These are phyloP conservation scores for Calameuta pallipes DNA, from an alignment of 2,888 invertebrate genomes.

Conservation along the genomic window DNA sequence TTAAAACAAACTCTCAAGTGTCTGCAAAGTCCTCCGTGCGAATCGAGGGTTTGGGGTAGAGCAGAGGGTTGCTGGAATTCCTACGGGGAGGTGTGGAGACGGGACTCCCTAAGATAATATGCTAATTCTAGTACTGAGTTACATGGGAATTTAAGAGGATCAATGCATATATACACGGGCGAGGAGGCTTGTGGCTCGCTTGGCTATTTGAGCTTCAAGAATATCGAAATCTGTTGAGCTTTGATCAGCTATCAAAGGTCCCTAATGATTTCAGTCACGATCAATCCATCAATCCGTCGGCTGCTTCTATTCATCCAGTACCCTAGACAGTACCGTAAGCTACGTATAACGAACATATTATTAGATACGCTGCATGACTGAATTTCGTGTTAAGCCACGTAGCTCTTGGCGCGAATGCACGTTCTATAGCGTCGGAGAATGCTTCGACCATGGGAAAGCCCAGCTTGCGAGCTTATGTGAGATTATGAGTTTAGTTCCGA, in stretches of 20 bases:
- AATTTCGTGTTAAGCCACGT: constrained; percentile 50
- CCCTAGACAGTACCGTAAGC: background rate
- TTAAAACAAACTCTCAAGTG: constrained; percentile 64
- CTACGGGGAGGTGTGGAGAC: constrained; percentile 18
- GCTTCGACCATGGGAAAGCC: constrained; percentile 58
- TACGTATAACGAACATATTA: constrained; percentile 48
- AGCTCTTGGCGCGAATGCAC: constrained; percentile 16
- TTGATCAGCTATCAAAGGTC: background rate
- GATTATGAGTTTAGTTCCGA: constrained; percentile 63
- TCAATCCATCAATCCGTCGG: background rate
- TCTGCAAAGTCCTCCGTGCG: constrained; percentile 60
- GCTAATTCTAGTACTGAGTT: constrained; percentile 57
- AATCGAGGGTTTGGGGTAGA: constrained; percentile 40
- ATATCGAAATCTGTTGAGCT: background rate
- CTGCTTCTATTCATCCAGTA: background rate
- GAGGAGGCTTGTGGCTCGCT: background rate
- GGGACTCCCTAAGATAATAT: constrained; percentile 51
- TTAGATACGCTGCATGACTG: constrained; percentile 47
- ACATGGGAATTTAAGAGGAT: constrained; percentile 62
- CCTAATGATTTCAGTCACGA: constrained; percentile 1
- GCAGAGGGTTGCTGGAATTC: background rate
- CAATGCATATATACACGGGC: constrained; percentile 40
- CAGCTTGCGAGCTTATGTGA: constrained; percentile 60
- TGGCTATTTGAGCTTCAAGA: background rate
- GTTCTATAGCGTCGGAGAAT: constrained; percentile 11